These are phyloP conservation scores for Alligator sinensis DNA, from an alignment of 2,113 vertebrate genomes.

Conservation along the genomic window DNA sequence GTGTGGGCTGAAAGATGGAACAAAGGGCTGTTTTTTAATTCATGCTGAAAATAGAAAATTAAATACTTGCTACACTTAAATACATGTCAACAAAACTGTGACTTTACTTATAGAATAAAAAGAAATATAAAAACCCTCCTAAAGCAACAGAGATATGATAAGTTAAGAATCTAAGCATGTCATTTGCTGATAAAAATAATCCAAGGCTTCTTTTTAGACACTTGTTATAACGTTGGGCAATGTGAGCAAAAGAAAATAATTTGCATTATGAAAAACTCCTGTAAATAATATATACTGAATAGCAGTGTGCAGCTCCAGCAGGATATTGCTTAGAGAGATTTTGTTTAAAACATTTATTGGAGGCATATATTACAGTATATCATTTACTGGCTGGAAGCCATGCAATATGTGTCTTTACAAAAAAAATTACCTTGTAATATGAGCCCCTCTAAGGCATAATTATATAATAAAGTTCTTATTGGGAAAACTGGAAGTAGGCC, in stretches of 20 bases:
- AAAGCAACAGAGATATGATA: constrained; percentile 16
- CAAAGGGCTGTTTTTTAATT: constrained; percentile 71
- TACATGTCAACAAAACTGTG: constrained; percentile 55
- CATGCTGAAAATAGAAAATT: constrained; percentile 71
- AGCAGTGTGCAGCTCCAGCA: constrained; percentile 63
- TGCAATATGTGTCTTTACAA: constrained; percentile 87
- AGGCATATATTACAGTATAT: constrained; percentile 87
- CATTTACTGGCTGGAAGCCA: constrained; percentile 86
- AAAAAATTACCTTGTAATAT: constrained; percentile 87
- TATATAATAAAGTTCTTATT: constrained; percentile 91
- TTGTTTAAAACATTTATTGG: constrained; percentile 87
- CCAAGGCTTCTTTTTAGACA: constrained; percentile 41
- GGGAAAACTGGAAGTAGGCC: constrained; percentile 90
- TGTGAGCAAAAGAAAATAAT: constrained; percentile 75
- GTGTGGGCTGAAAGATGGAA: constrained; percentile 50
- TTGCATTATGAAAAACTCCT: constrained; percentile 76
- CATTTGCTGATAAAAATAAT: constrained; percentile 70
- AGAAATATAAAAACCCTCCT: background rate
- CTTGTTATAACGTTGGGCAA: constrained; percentile 59
- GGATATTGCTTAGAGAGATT: constrained; percentile 82
- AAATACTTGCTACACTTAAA: constrained; percentile 51
- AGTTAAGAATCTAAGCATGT: constrained; percentile 53
- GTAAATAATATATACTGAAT: constrained; percentile 82
- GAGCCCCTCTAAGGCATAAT: constrained; percentile 87
- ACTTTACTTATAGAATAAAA: constrained; percentile 58